These are phyloP conservation scores for Clistopyga incitator DNA, from an alignment of 2,888 invertebrate genomes.

Conservation along the genomic window DNA sequence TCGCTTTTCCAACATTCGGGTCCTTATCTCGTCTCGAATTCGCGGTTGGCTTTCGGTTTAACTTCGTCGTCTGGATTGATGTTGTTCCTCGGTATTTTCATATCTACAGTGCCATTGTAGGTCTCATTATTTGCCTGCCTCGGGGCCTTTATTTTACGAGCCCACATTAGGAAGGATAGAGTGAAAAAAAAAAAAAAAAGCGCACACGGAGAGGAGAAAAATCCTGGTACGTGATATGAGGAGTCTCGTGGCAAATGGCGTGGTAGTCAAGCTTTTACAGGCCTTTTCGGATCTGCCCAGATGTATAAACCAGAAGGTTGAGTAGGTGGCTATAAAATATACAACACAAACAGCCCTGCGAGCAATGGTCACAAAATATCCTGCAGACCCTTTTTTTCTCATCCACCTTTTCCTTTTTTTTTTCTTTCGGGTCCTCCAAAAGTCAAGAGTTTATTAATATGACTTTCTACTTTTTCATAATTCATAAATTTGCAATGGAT, in stretches of 20 bases:
- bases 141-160: constrained; percentile 6
- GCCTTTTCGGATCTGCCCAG: neutral
- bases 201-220: too few species aligned
- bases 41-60: neutral
- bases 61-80: constrained; percentile 6
- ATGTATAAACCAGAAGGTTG: neutral
- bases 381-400: neutral
- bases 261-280: constrained; percentile 17
- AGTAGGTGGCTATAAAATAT: constrained; percentile 5
- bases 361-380: neutral
- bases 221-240: constrained; percentile 2
- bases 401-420: too few species aligned
- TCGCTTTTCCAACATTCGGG: neutral
- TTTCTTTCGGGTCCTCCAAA: neutral
- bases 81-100: constrained; percentile 10
- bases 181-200: constrained; percentile 9
- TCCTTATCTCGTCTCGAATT: neutral
- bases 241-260: neutral
- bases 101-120: constrained; percentile 4
- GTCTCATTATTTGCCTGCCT: constrained; percentile 35
- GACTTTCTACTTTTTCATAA: neutral
- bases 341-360: neutral
- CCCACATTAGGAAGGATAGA: constrained; percentile 14
- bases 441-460: neutral
- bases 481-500: too few species aligned